Conservation (phyloP, 2,113 vertebrate species). For the Hepsetus odoe region DNA sequence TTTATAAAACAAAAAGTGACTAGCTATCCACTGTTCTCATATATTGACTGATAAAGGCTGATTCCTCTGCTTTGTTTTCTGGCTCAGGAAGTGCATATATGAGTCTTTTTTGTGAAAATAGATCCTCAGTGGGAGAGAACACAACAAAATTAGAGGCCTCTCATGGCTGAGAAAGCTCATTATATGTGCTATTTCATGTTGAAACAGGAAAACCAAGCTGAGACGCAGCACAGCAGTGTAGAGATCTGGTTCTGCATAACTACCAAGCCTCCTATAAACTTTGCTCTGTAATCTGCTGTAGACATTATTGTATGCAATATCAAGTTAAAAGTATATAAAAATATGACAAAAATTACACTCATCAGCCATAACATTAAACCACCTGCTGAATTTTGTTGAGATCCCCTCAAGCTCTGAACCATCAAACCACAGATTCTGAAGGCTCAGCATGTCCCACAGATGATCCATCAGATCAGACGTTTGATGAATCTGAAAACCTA, state of each 20-base stretch:
- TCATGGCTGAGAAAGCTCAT: conserved; percentile 18
- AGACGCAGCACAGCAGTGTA: background rate
- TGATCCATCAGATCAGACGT: too few species aligned
- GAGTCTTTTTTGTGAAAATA: background rate
- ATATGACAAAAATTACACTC: too few species aligned
- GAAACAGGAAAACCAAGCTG: conserved; percentile 9
- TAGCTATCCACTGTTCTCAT: background rate
- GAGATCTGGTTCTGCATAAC: background rate
- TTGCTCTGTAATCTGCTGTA: background rate
- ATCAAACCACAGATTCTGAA: too few species aligned
- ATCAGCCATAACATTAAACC: too few species aligned
- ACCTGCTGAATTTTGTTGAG: too few species aligned
- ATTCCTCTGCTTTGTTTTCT: background rate
- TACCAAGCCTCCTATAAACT: background rate
- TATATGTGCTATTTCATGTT: conserved; percentile 17
- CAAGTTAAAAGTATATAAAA: too few species aligned
- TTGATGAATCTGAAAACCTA: too few species aligned
- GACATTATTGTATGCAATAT: background rate
- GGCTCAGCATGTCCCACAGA: too few species aligned
- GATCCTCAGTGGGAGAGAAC: background rate
- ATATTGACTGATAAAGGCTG: background rate
- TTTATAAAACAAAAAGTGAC: background rate
- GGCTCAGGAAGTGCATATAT: background rate
- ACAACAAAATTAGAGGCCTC: conserved; percentile 17
- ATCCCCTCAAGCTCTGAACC: too few species aligned